Percentiles rank a stretch among this genome's conserved stretches.
Conservation (phyloP, 53 echinoderm and acorn worm genomes). For the Zoroaster sp. region DNA sequence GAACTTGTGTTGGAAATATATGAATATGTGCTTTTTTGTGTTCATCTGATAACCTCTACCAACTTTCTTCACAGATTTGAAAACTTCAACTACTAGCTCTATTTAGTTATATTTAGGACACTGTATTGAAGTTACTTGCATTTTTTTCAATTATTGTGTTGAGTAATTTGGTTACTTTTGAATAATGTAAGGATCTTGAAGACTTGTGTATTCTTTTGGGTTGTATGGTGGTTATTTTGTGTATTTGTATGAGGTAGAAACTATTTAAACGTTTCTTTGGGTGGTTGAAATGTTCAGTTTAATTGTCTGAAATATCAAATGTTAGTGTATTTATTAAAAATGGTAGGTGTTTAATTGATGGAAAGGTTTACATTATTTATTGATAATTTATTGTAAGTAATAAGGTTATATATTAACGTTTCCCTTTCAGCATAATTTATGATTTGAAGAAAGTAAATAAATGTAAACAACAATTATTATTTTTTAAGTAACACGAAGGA, state of each 20-base stretch:
- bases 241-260: too few species aligned
- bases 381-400: too few species aligned
- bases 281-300: neutral
- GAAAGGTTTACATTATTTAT: too few species aligned
- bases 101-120: neutral
- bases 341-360: too few species aligned
- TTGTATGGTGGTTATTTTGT: too few species aligned
- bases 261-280: neutral
- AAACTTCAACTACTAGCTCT: neutral
- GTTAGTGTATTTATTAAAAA: too few species aligned
- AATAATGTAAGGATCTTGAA: neutral
- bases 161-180: neutral
- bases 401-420: too few species aligned
- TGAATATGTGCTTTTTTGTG: neutral
- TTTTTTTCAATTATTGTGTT: neutral
- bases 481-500: too few species aligned
- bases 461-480: too few species aligned
- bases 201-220: too few species aligned
- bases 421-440: too few species aligned
- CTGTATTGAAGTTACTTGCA: neutral
- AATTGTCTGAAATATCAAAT: neutral
- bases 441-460: too few species aligned
- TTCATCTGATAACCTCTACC: constrained; percentile 19
- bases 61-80: constrained; percentile 37
- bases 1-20: neutral